Base-by-base conservation (phyloP, 2,113 vertebrate genomes). In the Nansenia antarctica region DNA sequence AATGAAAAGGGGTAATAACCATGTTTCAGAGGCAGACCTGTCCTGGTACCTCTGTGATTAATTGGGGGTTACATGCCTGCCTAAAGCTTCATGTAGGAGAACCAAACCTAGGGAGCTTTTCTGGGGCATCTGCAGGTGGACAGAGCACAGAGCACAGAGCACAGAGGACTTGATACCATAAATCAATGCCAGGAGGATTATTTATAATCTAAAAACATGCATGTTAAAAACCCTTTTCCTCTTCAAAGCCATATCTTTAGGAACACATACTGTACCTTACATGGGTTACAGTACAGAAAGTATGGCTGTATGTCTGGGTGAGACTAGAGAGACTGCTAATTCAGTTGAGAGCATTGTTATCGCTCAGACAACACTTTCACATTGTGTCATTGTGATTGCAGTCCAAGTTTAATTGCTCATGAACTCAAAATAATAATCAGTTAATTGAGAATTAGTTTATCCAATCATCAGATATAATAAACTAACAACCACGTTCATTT, bases 31-130 rank as follows among this genome's bases (percentile, higher is more conserved):
- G 53, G 22, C 53, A 24, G 26, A 57, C 54, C 29, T 57, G 26
- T 29, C 54, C 54, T 57, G 15, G 54, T 57, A 57, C 27, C 27
- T 57, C 9, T 30, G 54, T 57, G 54, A 57, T 57, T 57, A 57
- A 57, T 57, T 27, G 27, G 54, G 27, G 14, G 54, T 57, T 31
- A 24, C 9, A 54, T 22, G 24, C 24, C 39, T 42, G 8, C 14
- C 54, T 14, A 30, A 9, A 57, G 27, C 54, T 29, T 57, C 27
- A 5, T 57, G 27, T 26, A 29, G 3, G 12, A 29, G 1, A 30
- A 11, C 26, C 15, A 24, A 30, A 57, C 54, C 54, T 12, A 29
- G 45, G 45, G 24, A 57, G 27, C 27, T 14, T 12, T 57, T 57
- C 54, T 57, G 27, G 54, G 54, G 27, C 54, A 57, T 14, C 29